Conservation (phyloP, 2,888 invertebrate genomes). For the Pheosia tremula region DNA sequence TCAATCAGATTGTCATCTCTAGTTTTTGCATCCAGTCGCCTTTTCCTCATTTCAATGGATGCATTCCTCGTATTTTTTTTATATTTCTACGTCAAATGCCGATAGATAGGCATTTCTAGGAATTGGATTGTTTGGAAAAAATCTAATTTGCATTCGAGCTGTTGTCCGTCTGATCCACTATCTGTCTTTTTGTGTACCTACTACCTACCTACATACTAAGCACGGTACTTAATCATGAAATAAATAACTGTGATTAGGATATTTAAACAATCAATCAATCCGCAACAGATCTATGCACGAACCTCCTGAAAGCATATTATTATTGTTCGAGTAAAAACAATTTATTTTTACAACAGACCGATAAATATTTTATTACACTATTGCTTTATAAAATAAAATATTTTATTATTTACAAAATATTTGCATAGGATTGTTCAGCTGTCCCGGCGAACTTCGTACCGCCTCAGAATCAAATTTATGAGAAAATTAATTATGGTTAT, state of each 20-base stretch:
- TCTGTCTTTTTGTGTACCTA: not conserved
- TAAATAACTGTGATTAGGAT: not conserved
- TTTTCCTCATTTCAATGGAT: too few relatives aligned
- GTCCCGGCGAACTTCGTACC: too few relatives aligned
- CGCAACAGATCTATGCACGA: not conserved
- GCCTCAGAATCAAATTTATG: too few relatives aligned
- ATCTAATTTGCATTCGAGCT: not conserved
- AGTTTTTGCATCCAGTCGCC: too few relatives aligned
- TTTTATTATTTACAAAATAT: not conserved
- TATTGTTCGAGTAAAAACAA: not conserved
- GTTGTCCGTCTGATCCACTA: not conserved
- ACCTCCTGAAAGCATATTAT: not conserved
- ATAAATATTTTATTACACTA: slow-evolving; percentile 1
- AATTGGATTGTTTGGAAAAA: not conserved
- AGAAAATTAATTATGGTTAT: too few relatives aligned
- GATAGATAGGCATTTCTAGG: too few relatives aligned
- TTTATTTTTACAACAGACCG: not conserved
- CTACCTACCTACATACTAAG: not conserved
- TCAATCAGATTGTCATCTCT: too few relatives aligned
- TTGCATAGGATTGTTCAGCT: not conserved
- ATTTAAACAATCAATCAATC: not conserved
- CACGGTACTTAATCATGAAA: not conserved
- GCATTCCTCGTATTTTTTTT: not conserved
- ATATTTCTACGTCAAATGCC: not conserved
- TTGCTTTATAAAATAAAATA: not conserved